Percentiles rank a stretch among this genome's conserved stretches.
phyloP scores from a whole-genome alignment of 2,888 invertebrate genomes.

The Chironomus tentans region DNA sequence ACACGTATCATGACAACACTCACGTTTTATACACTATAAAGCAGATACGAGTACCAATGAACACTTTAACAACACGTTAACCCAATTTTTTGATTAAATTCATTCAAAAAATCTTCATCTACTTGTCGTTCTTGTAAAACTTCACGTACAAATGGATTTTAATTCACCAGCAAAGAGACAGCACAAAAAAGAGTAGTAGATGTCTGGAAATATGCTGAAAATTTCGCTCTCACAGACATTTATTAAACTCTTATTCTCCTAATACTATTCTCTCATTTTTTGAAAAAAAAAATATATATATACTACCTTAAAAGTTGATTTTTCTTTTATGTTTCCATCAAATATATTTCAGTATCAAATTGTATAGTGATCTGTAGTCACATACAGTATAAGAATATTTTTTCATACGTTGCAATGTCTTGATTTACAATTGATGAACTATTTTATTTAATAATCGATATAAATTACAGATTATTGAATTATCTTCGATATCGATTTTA shows the following conservation, averaged over 20 bases:
- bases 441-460: too few species aligned
- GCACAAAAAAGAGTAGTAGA: neutral
- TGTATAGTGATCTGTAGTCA: neutral
- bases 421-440: too few species aligned
- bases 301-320: neutral
- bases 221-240: neutral
- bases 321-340: neutral
- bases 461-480: too few species aligned
- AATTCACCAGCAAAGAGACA: neutral
- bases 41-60: neutral
- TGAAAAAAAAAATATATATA: neutral
- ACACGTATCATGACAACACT: neutral
- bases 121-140: conserved; percentile 21
- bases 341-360: neutral
- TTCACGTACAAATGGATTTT: conserved; percentile 25
- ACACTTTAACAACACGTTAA: neutral
- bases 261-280: neutral
- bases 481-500: too few species aligned
- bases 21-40: neutral
- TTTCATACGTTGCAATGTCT: too few species aligned
- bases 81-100: conserved; percentile 10
- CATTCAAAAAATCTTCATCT: conserved; percentile 26
- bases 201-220: neutral
- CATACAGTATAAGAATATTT: too few species aligned
- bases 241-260: neutral